phyloP scores from a whole-genome alignment of 2,888 invertebrate species.

The Meiosimyza decipiens region DNA sequence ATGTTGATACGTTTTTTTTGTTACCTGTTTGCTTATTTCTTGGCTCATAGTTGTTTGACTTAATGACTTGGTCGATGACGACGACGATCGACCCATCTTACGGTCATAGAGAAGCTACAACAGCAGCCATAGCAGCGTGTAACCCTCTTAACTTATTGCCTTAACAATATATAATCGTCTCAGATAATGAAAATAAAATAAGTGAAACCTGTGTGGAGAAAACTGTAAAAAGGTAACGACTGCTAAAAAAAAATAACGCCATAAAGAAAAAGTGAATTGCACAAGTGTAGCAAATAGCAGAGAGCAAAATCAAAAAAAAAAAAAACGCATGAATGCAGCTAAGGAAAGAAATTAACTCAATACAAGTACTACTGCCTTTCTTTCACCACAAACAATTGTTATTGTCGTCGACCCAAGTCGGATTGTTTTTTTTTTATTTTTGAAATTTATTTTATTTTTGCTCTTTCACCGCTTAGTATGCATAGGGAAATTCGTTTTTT shows the following conservation, averaged over 20 bases:
- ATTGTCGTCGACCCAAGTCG: slow-evolving; percentile 5
- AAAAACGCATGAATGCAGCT: slow-evolving; percentile 13
- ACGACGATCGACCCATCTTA: slow-evolving; percentile 6
- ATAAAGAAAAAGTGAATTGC: neutral
- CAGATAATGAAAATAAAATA: slow-evolving; percentile 6
- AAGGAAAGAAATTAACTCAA: slow-evolving; percentile 1
- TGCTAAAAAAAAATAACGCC: slow-evolving; percentile 3
- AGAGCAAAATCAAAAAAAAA: neutral
- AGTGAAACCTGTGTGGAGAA: slow-evolving; percentile 12
- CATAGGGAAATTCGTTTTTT: neutral
- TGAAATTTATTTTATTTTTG: neutral
- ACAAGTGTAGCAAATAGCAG: slow-evolving; percentile 1
- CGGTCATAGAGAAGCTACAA: no score
- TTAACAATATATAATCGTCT: neutral
- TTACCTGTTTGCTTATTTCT: no score
- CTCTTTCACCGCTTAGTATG: neutral
- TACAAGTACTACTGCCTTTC: neutral
- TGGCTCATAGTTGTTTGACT: slow-evolving; percentile 3
- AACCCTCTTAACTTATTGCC: slow-evolving; percentile 27
- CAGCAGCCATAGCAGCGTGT: slow-evolving; percentile 18
- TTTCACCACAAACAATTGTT: slow-evolving; percentile 18
- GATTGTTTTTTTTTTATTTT: neutral
- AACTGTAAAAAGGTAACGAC: slow-evolving; percentile 1
- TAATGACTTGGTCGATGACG: slow-evolving; percentile 16
- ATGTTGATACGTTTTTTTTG: neutral